Conservation (phyloP, 2,888 invertebrate species). For the Tetramorium bicarinatum region DNA sequence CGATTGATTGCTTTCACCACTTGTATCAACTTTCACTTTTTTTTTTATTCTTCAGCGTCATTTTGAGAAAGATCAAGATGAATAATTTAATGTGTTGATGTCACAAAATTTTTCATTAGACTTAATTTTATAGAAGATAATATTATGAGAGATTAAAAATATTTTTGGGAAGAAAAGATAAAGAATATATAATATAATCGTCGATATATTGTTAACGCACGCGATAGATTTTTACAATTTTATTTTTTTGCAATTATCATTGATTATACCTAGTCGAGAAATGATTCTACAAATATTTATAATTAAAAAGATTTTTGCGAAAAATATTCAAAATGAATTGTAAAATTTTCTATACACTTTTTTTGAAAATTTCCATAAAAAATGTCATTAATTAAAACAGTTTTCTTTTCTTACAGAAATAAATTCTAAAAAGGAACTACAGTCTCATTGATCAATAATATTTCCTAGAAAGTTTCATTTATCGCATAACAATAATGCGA, state of each 20-base stretch:
- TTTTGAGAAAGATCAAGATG: neutral
- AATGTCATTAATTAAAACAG: neutral
- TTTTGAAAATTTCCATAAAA: neutral
- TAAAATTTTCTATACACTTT: neutral
- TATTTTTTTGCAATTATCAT: neutral
- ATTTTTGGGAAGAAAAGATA: neutral
- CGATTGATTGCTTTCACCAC: neutral
- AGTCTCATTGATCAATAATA: neutral
- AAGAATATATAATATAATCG: neutral
- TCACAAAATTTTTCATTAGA: neutral
- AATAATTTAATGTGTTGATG: neutral
- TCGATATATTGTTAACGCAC: neutral
- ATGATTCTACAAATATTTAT: neutral
- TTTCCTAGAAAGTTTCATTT: neutral
- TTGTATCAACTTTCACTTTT: constrained; percentile 21
- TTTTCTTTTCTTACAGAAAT: neutral
- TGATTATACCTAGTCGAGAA: neutral
- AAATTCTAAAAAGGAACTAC: neutral
- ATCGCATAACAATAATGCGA: neutral
- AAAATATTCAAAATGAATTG: neutral
- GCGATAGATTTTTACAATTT: neutral
- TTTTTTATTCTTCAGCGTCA: neutral
- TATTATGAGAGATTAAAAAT: neutral
- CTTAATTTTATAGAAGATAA: neutral
- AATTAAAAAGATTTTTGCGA: neutral